Evolutionary conservation across 2,113 vertebrate species (phyloP).

Genomic region (Dendropsophus ebraccatus): DNA sequence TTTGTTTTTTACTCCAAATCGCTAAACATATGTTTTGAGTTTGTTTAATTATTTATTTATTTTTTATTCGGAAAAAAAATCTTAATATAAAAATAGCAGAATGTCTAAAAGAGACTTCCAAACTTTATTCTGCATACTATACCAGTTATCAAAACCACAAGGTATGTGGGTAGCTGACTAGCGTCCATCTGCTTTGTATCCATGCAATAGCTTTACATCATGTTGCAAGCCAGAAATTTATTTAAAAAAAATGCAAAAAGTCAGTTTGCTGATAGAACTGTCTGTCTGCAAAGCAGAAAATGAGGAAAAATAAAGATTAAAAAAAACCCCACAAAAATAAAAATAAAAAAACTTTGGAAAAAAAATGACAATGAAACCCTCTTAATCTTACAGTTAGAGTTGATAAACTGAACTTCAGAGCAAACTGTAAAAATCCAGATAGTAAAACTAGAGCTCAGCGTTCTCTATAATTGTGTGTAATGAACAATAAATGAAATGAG

Average conservation of each 20-base stretch:
- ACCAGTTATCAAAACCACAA: constrained; percentile 13
- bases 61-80: not conserved
- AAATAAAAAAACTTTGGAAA: not conserved
- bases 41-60: no score
- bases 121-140: not conserved
- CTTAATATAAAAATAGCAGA: not conserved
- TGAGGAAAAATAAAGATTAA: not conserved
- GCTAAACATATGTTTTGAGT: no score
- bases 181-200: constrained; percentile 6
- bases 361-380: not conserved
- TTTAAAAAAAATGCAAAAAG: not conserved
- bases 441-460: not conserved
- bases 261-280: not conserved
- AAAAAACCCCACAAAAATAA: not conserved
- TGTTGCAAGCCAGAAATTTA: not conserved
- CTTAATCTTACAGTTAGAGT: not conserved
- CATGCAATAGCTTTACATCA: not conserved
- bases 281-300: not conserved
- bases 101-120: not conserved
- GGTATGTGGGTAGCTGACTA: not conserved
- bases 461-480: not conserved
- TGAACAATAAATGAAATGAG: constrained; percentile 64
- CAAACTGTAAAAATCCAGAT: not conserved
- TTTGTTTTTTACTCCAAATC: not conserved
- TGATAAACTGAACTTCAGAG: not conserved